Conservation (phyloP, 2,888 invertebrate species). For the Pyrrhia umbra region DNA sequence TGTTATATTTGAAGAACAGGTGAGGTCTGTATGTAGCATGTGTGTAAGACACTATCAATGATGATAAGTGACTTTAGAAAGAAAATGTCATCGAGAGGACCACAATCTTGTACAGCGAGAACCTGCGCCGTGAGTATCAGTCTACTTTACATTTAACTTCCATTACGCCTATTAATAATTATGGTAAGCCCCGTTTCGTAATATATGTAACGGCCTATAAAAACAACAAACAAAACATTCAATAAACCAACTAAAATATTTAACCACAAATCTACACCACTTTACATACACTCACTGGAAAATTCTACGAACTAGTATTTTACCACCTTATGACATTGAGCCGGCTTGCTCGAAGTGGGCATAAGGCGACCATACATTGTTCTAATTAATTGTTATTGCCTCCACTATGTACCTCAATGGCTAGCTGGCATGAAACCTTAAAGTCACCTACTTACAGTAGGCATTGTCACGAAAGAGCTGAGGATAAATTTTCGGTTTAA, state of each 20-base stretch:
- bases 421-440: constrained; percentile 78
- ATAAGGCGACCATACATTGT: constrained; percentile 78
- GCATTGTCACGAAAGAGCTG: constrained; percentile 71
- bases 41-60: too few relatives aligned
- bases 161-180: too few relatives aligned
- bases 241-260: constrained; percentile 23
- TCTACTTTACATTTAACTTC: too few relatives aligned
- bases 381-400: constrained; percentile 88
- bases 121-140: too few relatives aligned
- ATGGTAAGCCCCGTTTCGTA: neutral
- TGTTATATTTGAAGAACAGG: too few relatives aligned
- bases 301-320: constrained; percentile 53
- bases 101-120: too few relatives aligned
- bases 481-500: constrained; percentile 75
- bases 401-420: constrained; percentile 79
- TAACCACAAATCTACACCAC: constrained; percentile 31
- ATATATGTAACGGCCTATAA: neutral
- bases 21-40: too few relatives aligned
- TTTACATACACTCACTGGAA: constrained; percentile 30
- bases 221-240: constrained; percentile 16
- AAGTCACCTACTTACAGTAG: constrained; percentile 66
- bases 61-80: too few relatives aligned
- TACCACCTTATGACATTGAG: constrained; percentile 67
- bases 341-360: constrained; percentile 58
- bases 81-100: too few relatives aligned